Evolutionary conservation across 2,888 invertebrate genomes (phyloP).

Genomic region (Heliconius aoede): DNA sequence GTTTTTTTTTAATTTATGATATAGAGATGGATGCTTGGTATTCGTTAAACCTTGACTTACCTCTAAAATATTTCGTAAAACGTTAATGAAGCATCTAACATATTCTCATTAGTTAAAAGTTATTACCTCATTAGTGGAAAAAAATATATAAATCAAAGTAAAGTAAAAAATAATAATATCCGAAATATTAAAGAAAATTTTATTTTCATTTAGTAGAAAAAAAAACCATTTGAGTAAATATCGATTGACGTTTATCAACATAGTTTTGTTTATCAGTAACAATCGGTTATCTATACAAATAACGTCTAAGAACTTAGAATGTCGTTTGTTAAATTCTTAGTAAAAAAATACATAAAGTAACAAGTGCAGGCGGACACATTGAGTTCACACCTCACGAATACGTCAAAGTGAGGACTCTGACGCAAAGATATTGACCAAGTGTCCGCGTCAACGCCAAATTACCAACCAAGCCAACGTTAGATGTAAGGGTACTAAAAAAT

Average conservation of each 20-base stretch:
- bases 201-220: too few species aligned
- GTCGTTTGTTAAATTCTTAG: constrained; percentile 36
- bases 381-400: constrained; percentile 52
- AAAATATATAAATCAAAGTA: constrained; percentile 1
- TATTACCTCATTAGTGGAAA: constrained; percentile 19
- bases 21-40: background rate
- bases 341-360: constrained; percentile 48
- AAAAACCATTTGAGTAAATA: background rate
- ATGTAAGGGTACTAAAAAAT: constrained; percentile 41
- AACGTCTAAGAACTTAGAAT: constrained; percentile 23
- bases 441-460: constrained; percentile 41
- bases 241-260: background rate
- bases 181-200: constrained; percentile 1
- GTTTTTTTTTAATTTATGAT: background rate
- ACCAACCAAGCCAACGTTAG: constrained; percentile 36
- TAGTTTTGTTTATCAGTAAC: background rate
- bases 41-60: constrained; percentile 10
- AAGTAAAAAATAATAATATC: background rate
- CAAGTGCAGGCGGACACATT: constrained; percentile 50
- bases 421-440: constrained; percentile 45
- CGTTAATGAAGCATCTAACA: constrained; percentile 18
- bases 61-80: constrained; percentile 13
- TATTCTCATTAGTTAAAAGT: constrained; percentile 15
- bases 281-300: constrained; percentile 10
- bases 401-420: constrained; percentile 53